Base-by-base conservation (phyloP, 37 sponge, comb jelly and placozoan genomes). In the Halichondria panicea region DNA sequence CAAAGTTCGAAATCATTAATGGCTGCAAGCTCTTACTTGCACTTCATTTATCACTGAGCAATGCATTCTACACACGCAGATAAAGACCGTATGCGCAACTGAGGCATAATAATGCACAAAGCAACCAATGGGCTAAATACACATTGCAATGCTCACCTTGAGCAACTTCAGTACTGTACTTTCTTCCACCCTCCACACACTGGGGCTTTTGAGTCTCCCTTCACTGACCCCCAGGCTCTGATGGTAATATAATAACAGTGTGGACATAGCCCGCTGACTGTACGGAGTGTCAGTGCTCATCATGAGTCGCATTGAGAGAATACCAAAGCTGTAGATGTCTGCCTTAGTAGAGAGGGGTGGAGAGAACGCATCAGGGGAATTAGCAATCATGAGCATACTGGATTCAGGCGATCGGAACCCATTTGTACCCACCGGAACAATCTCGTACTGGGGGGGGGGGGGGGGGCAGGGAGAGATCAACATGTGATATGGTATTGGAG, bases 281-380 rank as follows among this genome's bases (percentile, higher is more conserved):
- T 34, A 32, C 11, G 81, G 81, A 35, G 72, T 72, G 32, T 39
- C 33, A 24, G 33, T 27, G 3, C 81, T 72, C 11, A 63, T 32
- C 22, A 80, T 55, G 52, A 80, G 37, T 56, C 70, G 60, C 36
- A 63, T 38, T 27, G 46, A 9, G 4, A 70, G 30, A 2, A 60
- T 6, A 1, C 81, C 81, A 15, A 74, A 42, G 24, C 66, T 48
- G 75, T 75, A 84, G 43, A 84, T 62, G 28, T 84, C 84, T 60
- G 46, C 9, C 3, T 32, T 21, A 39, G 57, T 33, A 3, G 70
- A 38, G 28, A 79, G 9, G 9, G 45, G 59, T 0, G 80, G 80
- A 4, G 22, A 21, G 19, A 57, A n/a, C 0, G 46, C 33, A 44
- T 69, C 70, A 0, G 15, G 41, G 46, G 27, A 6, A 44, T 28